Conservation (phyloP, 2,888 invertebrate genomes). For the Stenodera caucasica region DNA sequence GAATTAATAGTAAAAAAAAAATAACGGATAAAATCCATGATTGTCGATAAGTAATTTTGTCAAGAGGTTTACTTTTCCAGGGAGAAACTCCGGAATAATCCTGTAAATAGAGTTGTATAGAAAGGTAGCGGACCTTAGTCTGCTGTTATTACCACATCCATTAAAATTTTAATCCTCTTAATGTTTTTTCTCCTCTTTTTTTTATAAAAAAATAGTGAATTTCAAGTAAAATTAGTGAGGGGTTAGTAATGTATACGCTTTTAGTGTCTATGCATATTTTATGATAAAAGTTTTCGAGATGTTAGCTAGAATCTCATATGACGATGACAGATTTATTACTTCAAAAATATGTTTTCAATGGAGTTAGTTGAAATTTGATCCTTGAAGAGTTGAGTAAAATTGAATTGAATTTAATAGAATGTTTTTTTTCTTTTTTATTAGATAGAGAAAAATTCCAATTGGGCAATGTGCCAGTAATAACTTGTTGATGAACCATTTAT, state of each 20-base stretch:
- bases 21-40: too few relatives aligned
- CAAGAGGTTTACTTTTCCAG: too few relatives aligned
- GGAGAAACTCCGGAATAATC: too few relatives aligned
- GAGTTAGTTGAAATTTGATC: background rate
- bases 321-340: conserved; percentile 36
- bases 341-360: too few relatives aligned
- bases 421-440: too few relatives aligned
- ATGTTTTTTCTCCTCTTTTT: background rate
- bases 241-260: conserved; percentile 16
- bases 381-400: too few relatives aligned
- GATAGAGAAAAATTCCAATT: conserved; percentile 21
- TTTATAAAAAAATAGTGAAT: background rate
- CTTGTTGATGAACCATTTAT: conserved; percentile 44
- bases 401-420: too few relatives aligned
- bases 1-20: too few relatives aligned
- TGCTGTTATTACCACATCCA: background rate
- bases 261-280: conserved; percentile 32
- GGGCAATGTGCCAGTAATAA: conserved; percentile 33
- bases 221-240: background rate
- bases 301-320: conserved; percentile 19
- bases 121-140: background rate
- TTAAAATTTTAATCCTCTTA: conserved; percentile 11
- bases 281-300: conserved; percentile 29
- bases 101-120: background rate
- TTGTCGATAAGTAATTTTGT: too few relatives aligned